Conservation (phyloP, 1,140 invertebrate genomes). For the Drosophila quadrilineata region DNA sequence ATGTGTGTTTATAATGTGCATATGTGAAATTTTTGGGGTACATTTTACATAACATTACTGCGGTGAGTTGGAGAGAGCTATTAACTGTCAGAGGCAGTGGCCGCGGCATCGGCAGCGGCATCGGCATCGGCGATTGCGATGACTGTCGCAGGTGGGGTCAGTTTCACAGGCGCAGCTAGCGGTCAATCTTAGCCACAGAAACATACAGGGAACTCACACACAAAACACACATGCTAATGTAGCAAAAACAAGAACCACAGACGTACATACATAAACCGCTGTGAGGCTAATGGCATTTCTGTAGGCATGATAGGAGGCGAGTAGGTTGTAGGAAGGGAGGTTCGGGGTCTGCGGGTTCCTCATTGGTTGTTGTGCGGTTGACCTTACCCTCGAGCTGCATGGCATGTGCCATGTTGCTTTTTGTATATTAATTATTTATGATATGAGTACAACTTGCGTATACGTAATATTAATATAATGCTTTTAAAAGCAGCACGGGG, state of each 20-base stretch:
- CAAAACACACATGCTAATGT: too few species aligned
- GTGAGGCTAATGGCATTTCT: background rate
- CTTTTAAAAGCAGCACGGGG: conserved; percentile 31
- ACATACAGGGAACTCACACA: conserved; percentile 3
- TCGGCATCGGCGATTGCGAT: too few species aligned
- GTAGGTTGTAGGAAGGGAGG: too few species aligned
- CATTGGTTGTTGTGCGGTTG: conserved; percentile 34
- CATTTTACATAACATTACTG: conserved; percentile 24
- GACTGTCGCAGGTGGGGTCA: conserved; percentile 5
- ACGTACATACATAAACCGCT: background rate
- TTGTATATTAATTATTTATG: conserved; percentile 64
- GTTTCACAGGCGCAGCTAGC: conserved; percentile 46
- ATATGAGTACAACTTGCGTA: conserved; percentile 39
- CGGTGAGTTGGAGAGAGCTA: conserved; percentile 30
- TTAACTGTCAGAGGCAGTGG: conserved; percentile 67
- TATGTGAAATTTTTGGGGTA: background rate
- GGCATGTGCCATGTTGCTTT: conserved; percentile 50
- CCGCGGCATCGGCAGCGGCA: too few species aligned
- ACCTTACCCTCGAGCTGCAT: conserved; percentile 14
- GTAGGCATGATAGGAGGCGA: too few species aligned
- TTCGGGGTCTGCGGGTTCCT: too few species aligned
- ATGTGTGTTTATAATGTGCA: conserved; percentile 2
- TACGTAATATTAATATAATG: conserved; percentile 62
- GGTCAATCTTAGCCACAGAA: conserved; percentile 52
- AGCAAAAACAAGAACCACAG: too few species aligned